Evolutionary conservation across 2,888 invertebrate species (phyloP).

Genomic region (Tholera decimalis): DNA sequence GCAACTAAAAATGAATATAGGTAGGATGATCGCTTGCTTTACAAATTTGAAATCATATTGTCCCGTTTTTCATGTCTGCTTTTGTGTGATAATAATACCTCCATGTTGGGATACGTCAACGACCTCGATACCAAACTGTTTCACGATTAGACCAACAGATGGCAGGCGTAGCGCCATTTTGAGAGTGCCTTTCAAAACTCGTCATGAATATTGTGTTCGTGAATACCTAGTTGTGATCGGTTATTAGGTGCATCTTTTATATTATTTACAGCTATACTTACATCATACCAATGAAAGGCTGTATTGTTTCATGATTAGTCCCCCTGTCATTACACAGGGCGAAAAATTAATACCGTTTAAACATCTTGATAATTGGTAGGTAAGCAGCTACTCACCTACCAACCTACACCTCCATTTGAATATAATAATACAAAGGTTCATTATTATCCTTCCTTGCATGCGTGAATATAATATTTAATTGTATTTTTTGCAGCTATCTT

Average conservation of each 20-base stretch:
- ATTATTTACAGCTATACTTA: conserved; percentile 45
- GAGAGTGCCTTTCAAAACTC: conserved; percentile 26
- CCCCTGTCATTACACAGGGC: conserved; percentile 24
- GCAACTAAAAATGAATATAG: conserved; percentile 11
- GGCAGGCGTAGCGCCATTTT: conserved; percentile 48
- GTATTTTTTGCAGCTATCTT: background rate
- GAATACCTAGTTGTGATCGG: conserved; percentile 1
- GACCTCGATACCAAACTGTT: conserved; percentile 53
- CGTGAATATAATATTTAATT: conserved; percentile 19
- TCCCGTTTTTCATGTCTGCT: conserved; percentile 45
- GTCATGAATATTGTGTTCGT: conserved; percentile 14
- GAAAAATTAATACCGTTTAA: conserved; percentile 22
- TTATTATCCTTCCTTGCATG: conserved; percentile 19
- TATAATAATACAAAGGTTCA: conserved; percentile 28
- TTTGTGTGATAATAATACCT: conserved; percentile 49
- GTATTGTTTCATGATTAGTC: conserved; percentile 26
- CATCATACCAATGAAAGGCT: conserved; percentile 30
- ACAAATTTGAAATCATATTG: conserved; percentile 16
- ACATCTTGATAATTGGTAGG: conserved; percentile 29
- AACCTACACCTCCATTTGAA: conserved; percentile 33
- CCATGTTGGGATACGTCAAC: conserved; percentile 56
- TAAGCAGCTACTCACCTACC: conserved; percentile 18
- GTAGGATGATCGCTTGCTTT: conserved; percentile 20
- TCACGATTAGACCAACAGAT: conserved; percentile 50
- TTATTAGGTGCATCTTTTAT: conserved; percentile 11